Percentiles rank a stretch among this genome's conserved stretches.
These are phyloP conservation scores for Hypanus sabinus DNA, from an alignment of 2,113 vertebrate species.

Conservation along the genomic window DNA sequence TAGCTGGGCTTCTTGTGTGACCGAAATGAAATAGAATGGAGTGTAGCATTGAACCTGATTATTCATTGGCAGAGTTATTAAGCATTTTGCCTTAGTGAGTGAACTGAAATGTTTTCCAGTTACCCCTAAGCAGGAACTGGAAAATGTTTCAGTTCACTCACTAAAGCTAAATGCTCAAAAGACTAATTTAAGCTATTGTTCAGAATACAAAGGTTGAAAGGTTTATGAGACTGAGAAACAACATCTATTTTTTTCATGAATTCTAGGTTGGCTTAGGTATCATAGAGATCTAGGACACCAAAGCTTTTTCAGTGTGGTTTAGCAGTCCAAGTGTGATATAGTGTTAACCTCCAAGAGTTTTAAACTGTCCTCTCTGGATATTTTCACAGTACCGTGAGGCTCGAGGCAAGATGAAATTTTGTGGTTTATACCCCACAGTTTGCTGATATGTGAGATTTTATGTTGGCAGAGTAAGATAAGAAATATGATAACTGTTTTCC, in stretches of 20 bases:
- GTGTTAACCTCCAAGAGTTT: neutral
- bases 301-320: neutral
- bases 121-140: neutral
- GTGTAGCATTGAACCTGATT: neutral
- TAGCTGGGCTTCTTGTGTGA: neutral
- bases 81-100: neutral
- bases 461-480: neutral
- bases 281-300: neutral
- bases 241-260: neutral
- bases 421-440: neutral
- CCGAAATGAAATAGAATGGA: neutral
- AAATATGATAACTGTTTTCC: neutral
- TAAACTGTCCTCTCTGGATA: neutral
- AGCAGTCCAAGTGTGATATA: neutral
- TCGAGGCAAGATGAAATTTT: neutral
- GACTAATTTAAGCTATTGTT: neutral
- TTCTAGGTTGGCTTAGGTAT: neutral
- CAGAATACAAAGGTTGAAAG: neutral
- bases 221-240: neutral
- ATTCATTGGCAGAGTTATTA: neutral
- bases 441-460: neutral
- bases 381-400: neutral
- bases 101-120: neutral
- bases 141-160: no score
- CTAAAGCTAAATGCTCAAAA: no score